Conservation (phyloP, 2,113 vertebrate genomes). For the Elaphurus davidianus region DNA sequence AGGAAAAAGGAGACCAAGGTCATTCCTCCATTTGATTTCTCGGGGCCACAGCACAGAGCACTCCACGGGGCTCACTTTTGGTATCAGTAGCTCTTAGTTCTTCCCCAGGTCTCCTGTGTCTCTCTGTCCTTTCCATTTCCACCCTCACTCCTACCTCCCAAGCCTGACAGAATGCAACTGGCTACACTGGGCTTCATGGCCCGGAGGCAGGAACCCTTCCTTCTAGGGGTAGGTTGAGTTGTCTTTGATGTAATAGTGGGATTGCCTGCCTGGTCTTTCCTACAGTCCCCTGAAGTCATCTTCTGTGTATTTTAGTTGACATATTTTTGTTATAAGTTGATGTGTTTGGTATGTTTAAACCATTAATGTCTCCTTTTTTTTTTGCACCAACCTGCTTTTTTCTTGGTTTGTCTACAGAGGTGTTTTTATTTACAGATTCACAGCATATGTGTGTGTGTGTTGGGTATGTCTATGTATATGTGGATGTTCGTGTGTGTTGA, state of each 20-base stretch:
- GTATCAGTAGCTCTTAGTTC: conserved; percentile 28
- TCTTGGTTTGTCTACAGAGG: conserved; percentile 67
- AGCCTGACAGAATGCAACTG: conserved; percentile 36
- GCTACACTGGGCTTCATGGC: conserved; percentile 42
- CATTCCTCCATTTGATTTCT: conserved; percentile 30
- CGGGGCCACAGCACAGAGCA: conserved; percentile 52
- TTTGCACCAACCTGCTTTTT: conserved; percentile 61
- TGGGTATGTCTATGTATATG: conserved; percentile 42
- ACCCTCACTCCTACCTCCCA: neutral
- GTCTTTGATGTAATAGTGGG: conserved; percentile 77
- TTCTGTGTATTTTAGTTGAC: conserved; percentile 54
- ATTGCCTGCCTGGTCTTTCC: conserved; percentile 66
- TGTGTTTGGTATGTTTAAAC: conserved; percentile 63
- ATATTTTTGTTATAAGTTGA: conserved; percentile 61
- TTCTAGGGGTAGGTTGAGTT: conserved; percentile 83
- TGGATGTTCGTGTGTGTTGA: conserved; percentile 43
- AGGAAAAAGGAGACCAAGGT: conserved; percentile 47
- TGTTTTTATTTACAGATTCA: conserved; percentile 72
- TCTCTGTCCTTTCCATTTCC: neutral
- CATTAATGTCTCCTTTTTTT: conserved; percentile 55
- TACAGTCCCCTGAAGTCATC: conserved; percentile 61
- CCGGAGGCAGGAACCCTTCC: conserved; percentile 54
- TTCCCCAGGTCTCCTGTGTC: neutral
- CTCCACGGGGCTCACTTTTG: conserved; percentile 38
- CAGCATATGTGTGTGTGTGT: conserved; percentile 1